Evolutionary conservation across 2,888 invertebrate genomes (phyloP), one percentile per base, ranked within the genome.

Genomic region (Dorcus hopei): DNA sequence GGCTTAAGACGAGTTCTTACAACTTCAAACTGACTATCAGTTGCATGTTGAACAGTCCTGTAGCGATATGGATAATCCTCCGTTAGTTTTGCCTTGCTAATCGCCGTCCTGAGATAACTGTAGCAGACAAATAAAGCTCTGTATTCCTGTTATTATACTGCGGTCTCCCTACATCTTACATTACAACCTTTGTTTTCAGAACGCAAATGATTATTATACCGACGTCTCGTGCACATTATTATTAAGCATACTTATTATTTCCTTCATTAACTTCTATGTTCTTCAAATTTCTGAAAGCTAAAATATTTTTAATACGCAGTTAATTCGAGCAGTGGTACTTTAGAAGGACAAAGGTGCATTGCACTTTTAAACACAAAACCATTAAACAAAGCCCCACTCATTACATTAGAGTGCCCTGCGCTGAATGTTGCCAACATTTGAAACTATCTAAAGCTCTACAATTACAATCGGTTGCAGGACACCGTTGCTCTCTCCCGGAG

Each of bases 71-170:
- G 62, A 59, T 65, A 67, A 65, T 64, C 64, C 63, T 52, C 58
- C 61, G 64, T 65, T 63, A 62, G 63, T 65, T 65, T 65, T 65
- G 62, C 61, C 52, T 63, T 64, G 65, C 65, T 67, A 67, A 67
- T 65, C 64, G 62, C 61, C 65, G 58, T 61, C 51, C 58, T 53
- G 61, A 66, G 66, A 66, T 66, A 66, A 66, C 66, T 58, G 54
- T 53, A 65, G 59, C 63, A 66, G 66, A 66, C 66, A 61, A 63
- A 65, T 66, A 66, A 66, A 63, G 63, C 62, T 62, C 61, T 62
- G 61, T 63, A 50, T 61, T 53, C 61, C 59, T 40, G 63, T 59
- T 63, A 61, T 63, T 66, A 55, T 63, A 62, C 58, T 63, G 59
- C 59, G 19, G 62, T 41, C 45, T 57, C 54, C 57, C 52, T 54